Evolutionary conservation across 2,888 invertebrate genomes (phyloP), one percentile per base, ranked within the genome.

Genomic region (Hyalella azteca): DNA sequence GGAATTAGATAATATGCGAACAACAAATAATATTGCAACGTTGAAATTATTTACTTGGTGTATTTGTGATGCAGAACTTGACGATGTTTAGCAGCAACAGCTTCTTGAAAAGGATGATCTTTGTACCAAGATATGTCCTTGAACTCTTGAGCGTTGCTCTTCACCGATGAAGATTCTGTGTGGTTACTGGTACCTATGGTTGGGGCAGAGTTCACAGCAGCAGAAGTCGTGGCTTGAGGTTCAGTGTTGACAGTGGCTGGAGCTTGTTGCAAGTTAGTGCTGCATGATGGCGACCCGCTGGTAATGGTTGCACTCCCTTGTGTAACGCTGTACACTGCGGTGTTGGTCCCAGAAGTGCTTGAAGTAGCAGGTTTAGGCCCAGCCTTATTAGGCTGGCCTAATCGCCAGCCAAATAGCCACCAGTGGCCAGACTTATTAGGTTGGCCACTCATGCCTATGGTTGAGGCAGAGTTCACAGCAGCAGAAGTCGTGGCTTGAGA

Each of bases 51-150:
- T 7, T 66, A 66, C 66, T 66, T 9, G 0, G 19, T 29, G 66
- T 36, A 36, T 19, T 66, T 66, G 39, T 66, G 66, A 7, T 39
- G 66, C 66, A 66, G 39, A 13, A 66, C 66, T 32, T 66, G 66
- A 32, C 15, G 19, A 19, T 66, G 66, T 29, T 39, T 39, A n/a
- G 36, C 66, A 7, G 11, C 29, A 3, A 66, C 66, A 19, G 66
- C 66, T 19, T 66, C 66, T 39, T 66, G 66, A 3, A 66, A 36
- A 36, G 39, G 66, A 15, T 66, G 66, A n/a, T 66, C 39, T 15
- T 66, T 39, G 66, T 39, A 11, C 66, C 66, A 66, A 32, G 36
- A 32, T 29, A 4, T 66, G 3, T 1, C 19, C 39, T 66, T 19
- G 66, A 66, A 66, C 66, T 66, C 66, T 19, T 19, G 11, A 15